phyloP scores from a whole-genome alignment of 2,888 invertebrate species.

The Parelbella ahira region DNA sequence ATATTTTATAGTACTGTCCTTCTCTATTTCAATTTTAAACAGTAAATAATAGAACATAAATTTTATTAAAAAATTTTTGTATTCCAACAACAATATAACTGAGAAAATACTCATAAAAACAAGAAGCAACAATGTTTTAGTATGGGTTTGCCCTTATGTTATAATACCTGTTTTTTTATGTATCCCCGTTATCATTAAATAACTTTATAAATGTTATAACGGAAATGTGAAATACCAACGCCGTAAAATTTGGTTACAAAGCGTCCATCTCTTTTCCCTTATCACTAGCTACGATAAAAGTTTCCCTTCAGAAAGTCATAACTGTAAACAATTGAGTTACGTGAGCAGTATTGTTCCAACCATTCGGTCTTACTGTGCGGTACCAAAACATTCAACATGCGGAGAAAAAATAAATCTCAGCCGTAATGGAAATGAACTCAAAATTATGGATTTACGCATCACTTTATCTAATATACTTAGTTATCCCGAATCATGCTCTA shows the following conservation, averaged over 20 bases:
- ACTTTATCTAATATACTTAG: constrained; percentile 32
- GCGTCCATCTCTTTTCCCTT: constrained; percentile 27
- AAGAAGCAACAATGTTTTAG: no score
- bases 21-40: no score
- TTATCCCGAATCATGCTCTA: constrained; percentile 34
- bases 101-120: no score
- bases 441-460: constrained; percentile 33
- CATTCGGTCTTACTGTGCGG: constrained; percentile 24
- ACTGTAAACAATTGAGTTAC: constrained; percentile 52
- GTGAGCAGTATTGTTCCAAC: constrained; percentile 48
- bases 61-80: no score
- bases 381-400: constrained; percentile 47
- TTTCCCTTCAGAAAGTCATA: constrained; percentile 34
- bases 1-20: no score
- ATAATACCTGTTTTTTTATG: constrained; percentile 2
- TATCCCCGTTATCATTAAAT: constrained; percentile 1
- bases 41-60: no score
- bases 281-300: constrained; percentile 31
- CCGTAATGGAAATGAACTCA: constrained; percentile 45
- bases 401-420: constrained; percentile 38
- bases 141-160: no score
- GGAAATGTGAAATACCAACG: constrained; percentile 2
- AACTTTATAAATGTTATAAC: constrained; percentile 2
- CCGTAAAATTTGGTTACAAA: constrained; percentile 26
- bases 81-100: no score